A percentile compares a stretch with the other conserved stretches of the same genome.
Evolutionary conservation across 2,797 vertebrate species (phyloP).

Genomic region (Chaetophractus vellerosus): DNA sequence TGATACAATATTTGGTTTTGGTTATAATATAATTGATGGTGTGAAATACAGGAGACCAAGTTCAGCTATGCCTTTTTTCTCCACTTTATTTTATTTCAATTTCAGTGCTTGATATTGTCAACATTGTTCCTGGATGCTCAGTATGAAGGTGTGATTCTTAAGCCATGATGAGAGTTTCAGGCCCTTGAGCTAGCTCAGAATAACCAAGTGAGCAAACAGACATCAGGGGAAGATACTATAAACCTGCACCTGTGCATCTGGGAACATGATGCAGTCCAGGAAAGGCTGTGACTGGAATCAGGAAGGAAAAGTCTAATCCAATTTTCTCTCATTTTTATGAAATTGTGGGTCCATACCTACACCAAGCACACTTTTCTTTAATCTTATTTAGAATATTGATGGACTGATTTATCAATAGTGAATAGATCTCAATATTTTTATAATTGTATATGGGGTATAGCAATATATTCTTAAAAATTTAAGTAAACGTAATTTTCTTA

Average conservation of each 20-base stretch:
- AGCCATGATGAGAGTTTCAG: neutral
- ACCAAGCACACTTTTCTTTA: neutral
- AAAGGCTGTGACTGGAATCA: too few species aligned
- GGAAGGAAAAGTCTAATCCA: neutral
- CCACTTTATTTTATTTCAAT: neutral
- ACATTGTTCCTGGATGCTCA: neutral
- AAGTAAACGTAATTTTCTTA: neutral
- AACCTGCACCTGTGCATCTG: too few species aligned
- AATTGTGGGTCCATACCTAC: neutral
- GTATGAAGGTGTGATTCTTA: neutral
- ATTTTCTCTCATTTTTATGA: neutral
- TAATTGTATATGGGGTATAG: neutral
- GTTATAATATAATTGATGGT: neutral
- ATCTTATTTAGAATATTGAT: neutral
- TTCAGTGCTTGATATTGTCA: neutral
- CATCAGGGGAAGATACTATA: neutral
- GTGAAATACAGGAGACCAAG: neutral
- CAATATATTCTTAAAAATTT: neutral
- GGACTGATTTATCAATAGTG: neutral
- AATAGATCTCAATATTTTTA: neutral
- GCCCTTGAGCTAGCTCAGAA: neutral
- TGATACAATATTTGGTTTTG: neutral
- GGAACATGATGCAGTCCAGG: too few species aligned
- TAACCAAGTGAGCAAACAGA: rapidly evolving
- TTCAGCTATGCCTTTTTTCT: neutral